Evolutionary conservation across 2,113 vertebrate genomes (phyloP).

Genomic region (Macroglossus sobrinus): DNA sequence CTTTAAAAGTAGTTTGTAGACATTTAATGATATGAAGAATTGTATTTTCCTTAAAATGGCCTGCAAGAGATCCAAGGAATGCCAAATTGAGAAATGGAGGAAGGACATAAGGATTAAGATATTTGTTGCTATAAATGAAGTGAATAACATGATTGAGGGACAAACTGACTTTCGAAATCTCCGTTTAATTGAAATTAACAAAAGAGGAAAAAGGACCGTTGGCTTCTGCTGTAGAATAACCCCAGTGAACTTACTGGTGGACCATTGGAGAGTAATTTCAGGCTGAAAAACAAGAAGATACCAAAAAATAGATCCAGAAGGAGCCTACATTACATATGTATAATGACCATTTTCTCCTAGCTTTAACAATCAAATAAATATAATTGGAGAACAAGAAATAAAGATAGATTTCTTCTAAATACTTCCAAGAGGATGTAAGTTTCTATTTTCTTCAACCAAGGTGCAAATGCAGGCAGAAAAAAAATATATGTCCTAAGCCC

Average conservation of each 20-base stretch:
- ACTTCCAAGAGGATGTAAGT: neutral
- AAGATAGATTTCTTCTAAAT: neutral
- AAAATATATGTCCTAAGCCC: neutral
- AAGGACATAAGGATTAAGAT: neutral
- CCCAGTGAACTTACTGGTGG: neutral
- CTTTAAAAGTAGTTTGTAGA: neutral
- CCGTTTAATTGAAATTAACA: neutral
- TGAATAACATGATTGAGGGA: neutral
- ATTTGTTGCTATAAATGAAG: neutral
- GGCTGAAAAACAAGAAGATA: neutral
- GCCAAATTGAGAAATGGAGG: neutral
- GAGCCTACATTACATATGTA: neutral
- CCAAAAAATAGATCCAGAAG: neutral
- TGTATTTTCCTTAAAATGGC: neutral
- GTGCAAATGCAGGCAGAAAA: neutral
- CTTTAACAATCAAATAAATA: neutral
- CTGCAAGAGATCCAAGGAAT: neutral
- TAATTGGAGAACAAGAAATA: neutral
- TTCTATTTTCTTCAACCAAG: neutral
- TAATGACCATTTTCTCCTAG: fast-evolving
- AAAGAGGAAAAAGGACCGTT: neutral
- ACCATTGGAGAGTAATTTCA: neutral
- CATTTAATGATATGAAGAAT: neutral
- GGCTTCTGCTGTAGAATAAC: neutral
- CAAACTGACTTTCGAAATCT: neutral